Conservation (phyloP, 2,888 invertebrate species). For the Myopa tessellatipennis region DNA sequence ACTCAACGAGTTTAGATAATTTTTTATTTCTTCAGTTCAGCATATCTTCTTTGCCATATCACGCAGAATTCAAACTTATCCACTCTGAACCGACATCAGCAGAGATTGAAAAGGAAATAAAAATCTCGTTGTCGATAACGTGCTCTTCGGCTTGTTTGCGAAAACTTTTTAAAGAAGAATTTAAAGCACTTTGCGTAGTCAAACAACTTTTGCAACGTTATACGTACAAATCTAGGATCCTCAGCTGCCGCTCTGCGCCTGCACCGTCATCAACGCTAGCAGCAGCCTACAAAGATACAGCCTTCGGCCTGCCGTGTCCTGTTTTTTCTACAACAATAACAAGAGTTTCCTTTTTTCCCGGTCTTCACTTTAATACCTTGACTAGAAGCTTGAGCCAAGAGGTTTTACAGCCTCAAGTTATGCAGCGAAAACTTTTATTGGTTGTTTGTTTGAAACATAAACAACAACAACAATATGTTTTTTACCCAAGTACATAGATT, state of each 20-base stretch:
- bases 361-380: neutral
- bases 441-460: conserved; percentile 54
- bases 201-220: neutral
- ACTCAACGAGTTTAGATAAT: too few relatives aligned
- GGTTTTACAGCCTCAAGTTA: conserved; percentile 49
- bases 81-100: conserved; percentile 10
- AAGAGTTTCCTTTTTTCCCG: neutral
- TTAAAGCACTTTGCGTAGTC: conserved; percentile 21
- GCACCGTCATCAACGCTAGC: neutral
- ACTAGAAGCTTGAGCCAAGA: conserved; percentile 15
- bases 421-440: conserved; percentile 63
- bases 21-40: neutral
- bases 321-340: neutral
- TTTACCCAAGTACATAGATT: conserved; percentile 10
- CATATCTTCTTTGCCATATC: too few relatives aligned
- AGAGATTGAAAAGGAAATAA: neutral
- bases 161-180: conserved; percentile 18
- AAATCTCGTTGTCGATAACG: neutral
- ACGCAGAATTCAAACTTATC: neutral
- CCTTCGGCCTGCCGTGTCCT: neutral
- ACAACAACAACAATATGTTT: conserved; percentile 14
- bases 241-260: neutral
- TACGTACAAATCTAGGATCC: neutral
- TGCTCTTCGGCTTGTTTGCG: neutral
- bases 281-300: neutral